Evolutionary conservation across 1,140 invertebrate genomes (phyloP).

Genomic region (Sarcophaga bullata): DNA sequence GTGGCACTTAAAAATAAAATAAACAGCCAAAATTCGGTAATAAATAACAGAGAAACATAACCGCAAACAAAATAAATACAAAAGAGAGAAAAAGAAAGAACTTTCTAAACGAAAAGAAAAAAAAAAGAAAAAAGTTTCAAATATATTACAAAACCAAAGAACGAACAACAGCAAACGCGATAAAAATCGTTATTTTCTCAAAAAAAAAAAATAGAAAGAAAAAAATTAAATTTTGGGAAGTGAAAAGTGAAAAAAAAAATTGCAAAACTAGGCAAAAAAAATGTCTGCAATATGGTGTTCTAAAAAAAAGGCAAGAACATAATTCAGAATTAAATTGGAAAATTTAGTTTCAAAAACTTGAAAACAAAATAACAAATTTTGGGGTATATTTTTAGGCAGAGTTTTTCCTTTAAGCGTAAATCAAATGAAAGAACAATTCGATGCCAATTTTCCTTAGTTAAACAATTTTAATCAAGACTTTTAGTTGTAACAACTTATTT

Average conservation of each 20-base stretch:
- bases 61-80: slow-evolving; percentile 23
- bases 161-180: background rate
- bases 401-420: background rate
- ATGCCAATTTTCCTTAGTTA: too few species aligned
- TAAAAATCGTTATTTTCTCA: slow-evolving; percentile 33
- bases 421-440: slow-evolving; percentile 5
- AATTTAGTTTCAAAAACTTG: background rate
- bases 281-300: slow-evolving; percentile 24
- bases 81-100: background rate
- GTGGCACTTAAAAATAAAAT: background rate
- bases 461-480: background rate
- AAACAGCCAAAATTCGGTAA: background rate
- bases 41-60: slow-evolving; percentile 19
- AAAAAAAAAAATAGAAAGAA: slow-evolving; percentile 1
- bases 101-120: background rate
- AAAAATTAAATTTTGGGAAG: too few species aligned
- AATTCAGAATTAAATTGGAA: background rate
- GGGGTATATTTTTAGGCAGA: slow-evolving; percentile 9
- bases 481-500: background rate
- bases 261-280: too few species aligned
- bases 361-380: background rate
- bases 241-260: too few species aligned
- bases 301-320: background rate
- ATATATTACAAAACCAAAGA: background rate
- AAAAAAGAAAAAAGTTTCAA: background rate